phyloP scores from a whole-genome alignment of 1,140 invertebrate genomes.

The Lethrus apterus region DNA sequence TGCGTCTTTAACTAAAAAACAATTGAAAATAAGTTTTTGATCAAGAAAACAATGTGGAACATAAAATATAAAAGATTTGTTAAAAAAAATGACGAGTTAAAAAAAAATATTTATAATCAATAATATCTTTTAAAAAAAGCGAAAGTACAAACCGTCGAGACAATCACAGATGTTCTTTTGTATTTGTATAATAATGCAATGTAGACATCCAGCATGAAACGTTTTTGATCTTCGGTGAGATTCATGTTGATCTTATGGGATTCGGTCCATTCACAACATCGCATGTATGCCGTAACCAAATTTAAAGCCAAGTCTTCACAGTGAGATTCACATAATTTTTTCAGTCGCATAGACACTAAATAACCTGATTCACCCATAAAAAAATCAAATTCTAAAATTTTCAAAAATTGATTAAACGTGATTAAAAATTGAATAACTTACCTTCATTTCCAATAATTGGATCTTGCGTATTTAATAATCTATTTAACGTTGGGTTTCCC shows the following conservation, averaged over 20 bases:
- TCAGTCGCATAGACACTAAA: conserved; percentile 36
- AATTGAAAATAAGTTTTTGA: not conserved
- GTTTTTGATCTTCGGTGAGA: conserved; percentile 36
- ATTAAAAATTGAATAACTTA: conserved; percentile 17
- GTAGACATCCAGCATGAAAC: conserved; percentile 40
- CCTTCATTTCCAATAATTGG: conserved; percentile 30
- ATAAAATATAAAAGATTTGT: conserved; percentile 1
- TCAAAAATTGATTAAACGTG: not conserved
- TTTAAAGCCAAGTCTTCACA: conserved; percentile 39
- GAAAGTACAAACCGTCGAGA: conserved; percentile 5
- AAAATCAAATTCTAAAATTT: conserved; percentile 35
- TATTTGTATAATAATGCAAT: conserved; percentile 34
- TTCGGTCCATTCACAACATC: conserved; percentile 32
- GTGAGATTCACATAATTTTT: conserved; percentile 38
- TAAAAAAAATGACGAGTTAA: not conserved
- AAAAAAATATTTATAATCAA: not conserved
- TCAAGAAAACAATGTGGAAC: conserved; percentile 5
- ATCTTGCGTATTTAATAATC: conserved; percentile 28
- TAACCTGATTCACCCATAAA: conserved; percentile 38
- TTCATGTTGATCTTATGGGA: conserved; percentile 32
- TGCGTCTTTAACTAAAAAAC: conserved; percentile 35
- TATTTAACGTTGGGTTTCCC: conserved; percentile 30
- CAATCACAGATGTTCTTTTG: conserved; percentile 10
- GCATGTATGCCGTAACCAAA: conserved; percentile 37
- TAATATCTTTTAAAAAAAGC: not conserved